phyloP scores from a whole-genome alignment of 1,140 invertebrate species.

The Thaumetopoea pityocampa region DNA sequence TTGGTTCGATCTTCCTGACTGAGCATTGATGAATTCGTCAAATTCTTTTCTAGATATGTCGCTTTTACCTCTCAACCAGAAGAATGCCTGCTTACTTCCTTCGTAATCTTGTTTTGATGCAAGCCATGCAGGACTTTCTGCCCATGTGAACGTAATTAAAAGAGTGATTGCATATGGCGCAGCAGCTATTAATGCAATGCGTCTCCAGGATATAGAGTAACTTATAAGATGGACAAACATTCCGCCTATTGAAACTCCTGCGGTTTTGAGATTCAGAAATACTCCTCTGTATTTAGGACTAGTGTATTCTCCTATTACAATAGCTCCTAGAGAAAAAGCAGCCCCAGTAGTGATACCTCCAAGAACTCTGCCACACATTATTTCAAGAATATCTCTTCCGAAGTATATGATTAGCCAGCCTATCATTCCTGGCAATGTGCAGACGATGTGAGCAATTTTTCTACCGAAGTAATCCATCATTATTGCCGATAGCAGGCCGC shows the following conservation, averaged over 20 bases:
- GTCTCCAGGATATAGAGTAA: slow-evolving; percentile 41
- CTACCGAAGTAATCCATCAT: slow-evolving; percentile 26
- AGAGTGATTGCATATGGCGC: slow-evolving; percentile 30
- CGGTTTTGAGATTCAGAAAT: slow-evolving; percentile 55
- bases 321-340: slow-evolving; percentile 12
- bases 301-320: slow-evolving; percentile 27
- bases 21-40: slow-evolving; percentile 34
- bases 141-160: slow-evolving; percentile 45
- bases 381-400: neutral
- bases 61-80: slow-evolving; percentile 41
- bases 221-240: slow-evolving; percentile 43
- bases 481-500: slow-evolving; percentile 24
- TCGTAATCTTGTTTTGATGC: slow-evolving; percentile 38
- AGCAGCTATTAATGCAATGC: slow-evolving; percentile 32
- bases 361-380: slow-evolving; percentile 17
- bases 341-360: slow-evolving; percentile 20
- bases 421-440: slow-evolving; percentile 17
- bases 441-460: slow-evolving; percentile 4
- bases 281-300: slow-evolving; percentile 33
- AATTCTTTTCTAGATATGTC: slow-evolving; percentile 37
- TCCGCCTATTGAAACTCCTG: slow-evolving; percentile 42
- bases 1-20: slow-evolving; percentile 27
- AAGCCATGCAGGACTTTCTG: slow-evolving; percentile 54
- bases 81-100: slow-evolving; percentile 40
- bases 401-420: slow-evolving; percentile 25